phyloP scores from a whole-genome alignment of 1,140 invertebrate species.

The Holcopasites calliopsidis region DNA sequence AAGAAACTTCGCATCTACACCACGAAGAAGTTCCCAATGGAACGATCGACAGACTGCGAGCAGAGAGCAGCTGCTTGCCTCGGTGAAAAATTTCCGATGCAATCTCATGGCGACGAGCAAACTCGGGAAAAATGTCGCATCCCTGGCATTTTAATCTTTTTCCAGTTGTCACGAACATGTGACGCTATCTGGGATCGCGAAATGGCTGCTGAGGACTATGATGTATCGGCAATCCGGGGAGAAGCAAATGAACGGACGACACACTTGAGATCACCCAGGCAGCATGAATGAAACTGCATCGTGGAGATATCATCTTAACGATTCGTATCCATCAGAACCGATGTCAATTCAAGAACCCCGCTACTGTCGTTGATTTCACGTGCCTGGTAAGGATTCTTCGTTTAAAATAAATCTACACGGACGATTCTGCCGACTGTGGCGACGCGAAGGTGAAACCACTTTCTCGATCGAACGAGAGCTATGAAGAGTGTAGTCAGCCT shows the following conservation, averaged over 20 bases:
- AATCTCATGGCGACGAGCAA: not conserved
- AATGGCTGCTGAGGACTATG: not conserved
- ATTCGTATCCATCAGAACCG: slow-evolving; percentile 34
- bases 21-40: not conserved
- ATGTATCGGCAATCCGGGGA: slow-evolving; percentile 34
- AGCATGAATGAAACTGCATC: not conserved
- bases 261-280: slow-evolving; percentile 31
- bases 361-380: slow-evolving; percentile 15
- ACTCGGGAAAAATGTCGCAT: slow-evolving; percentile 19
- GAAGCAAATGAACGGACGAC: slow-evolving; percentile 30
- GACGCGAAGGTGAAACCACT: not conserved
- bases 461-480: not conserved
- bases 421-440: not conserved
- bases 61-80: too few species aligned
- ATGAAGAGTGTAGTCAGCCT: too few species aligned
- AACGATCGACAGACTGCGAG: too few species aligned
- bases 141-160: slow-evolving; percentile 17
- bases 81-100: slow-evolving; percentile 1
- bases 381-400: not conserved
- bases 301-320: slow-evolving; percentile 40
- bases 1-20: not conserved
- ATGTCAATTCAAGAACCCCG: slow-evolving; percentile 27
- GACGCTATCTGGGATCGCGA: slow-evolving; percentile 25
- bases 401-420: not conserved
- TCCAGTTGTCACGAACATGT: slow-evolving; percentile 10